A percentile compares a stretch with the other conserved stretches of the same genome.
Conservation (phyloP, 2,888 invertebrate genomes). For the Campaea margaritaria region DNA sequence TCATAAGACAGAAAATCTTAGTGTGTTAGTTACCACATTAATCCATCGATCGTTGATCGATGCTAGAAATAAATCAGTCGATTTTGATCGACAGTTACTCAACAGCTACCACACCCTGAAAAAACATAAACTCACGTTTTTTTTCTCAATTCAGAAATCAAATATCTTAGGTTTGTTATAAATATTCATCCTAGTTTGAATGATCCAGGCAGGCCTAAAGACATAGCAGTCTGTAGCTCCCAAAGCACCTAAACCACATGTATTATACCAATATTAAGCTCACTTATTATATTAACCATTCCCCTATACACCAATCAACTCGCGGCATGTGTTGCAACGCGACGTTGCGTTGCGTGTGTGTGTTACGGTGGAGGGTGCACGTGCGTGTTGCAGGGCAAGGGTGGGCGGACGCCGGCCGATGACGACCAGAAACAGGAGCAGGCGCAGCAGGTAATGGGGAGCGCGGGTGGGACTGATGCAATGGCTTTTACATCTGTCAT, state of each 20-base stretch:
- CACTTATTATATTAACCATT: not conserved
- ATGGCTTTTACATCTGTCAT: not conserved
- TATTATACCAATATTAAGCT: not conserved
- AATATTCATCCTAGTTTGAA: too few species aligned
- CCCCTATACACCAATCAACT: conserved; percentile 36
- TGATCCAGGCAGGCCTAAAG: too few species aligned
- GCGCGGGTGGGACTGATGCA: conserved; percentile 10
- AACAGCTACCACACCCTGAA: too few species aligned
- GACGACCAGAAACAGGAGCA: conserved; percentile 64
- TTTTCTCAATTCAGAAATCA: not conserved
- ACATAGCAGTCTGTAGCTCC: not conserved
- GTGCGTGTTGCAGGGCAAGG: conserved; percentile 79
- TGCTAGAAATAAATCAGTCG: too few species aligned
- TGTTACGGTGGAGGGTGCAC: conserved; percentile 69
- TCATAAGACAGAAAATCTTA: too few species aligned
- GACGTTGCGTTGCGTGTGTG: conserved; percentile 39
- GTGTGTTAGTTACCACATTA: too few species aligned
- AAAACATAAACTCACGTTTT: too few species aligned
- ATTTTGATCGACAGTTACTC: too few species aligned
- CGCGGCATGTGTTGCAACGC: conserved; percentile 37
- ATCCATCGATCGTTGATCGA: too few species aligned
- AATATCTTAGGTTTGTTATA: too few species aligned
- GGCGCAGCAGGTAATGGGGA: conserved; percentile 59
- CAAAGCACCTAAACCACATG: not conserved
- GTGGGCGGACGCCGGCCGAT: conserved; percentile 72